Evolutionary conservation across 1,140 invertebrate genomes (phyloP).

Genomic region (Pemphigus obesinymphae): DNA sequence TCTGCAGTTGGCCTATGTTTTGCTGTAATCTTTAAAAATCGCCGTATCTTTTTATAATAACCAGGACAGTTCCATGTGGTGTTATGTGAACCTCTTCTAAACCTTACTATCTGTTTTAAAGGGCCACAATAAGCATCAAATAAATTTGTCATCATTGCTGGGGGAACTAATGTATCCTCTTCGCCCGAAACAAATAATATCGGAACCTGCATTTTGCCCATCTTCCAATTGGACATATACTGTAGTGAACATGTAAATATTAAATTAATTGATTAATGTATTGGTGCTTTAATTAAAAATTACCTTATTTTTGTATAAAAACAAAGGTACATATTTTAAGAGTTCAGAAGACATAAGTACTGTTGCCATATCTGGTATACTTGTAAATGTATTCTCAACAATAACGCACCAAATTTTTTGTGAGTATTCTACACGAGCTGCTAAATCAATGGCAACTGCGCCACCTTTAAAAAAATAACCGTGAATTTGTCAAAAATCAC

Average conservation of each 20-base stretch:
- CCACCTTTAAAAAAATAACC: slow-evolving; percentile 58
- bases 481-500: neutral
- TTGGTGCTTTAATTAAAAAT: neutral
- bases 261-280: neutral
- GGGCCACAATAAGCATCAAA: slow-evolving; percentile 64
- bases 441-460: slow-evolving; percentile 80
- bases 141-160: slow-evolving; percentile 76
- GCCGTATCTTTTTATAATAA: slow-evolving; percentile 45
- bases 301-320: slow-evolving; percentile 81
- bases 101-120: slow-evolving; percentile 65
- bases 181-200: slow-evolving; percentile 75
- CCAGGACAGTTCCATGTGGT: slow-evolving; percentile 68
- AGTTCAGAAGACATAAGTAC: slow-evolving; percentile 65
- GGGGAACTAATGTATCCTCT: slow-evolving; percentile 78
- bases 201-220: slow-evolving; percentile 62
- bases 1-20: slow-evolving; percentile 40
- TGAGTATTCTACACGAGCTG: slow-evolving; percentile 64
- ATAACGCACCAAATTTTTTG: slow-evolving; percentile 78
- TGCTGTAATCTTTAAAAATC: slow-evolving; percentile 43
- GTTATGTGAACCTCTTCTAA: slow-evolving; percentile 76
- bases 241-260: slow-evolving; percentile 53
- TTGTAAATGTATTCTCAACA: slow-evolving; percentile 93
- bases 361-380: slow-evolving; percentile 86
- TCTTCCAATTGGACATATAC: slow-evolving; percentile 68
- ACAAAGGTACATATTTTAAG: slow-evolving; percentile 66